These are phyloP conservation scores for Phengaris arion DNA, from an alignment of 2,888 invertebrate species.

Conservation along the genomic window DNA sequence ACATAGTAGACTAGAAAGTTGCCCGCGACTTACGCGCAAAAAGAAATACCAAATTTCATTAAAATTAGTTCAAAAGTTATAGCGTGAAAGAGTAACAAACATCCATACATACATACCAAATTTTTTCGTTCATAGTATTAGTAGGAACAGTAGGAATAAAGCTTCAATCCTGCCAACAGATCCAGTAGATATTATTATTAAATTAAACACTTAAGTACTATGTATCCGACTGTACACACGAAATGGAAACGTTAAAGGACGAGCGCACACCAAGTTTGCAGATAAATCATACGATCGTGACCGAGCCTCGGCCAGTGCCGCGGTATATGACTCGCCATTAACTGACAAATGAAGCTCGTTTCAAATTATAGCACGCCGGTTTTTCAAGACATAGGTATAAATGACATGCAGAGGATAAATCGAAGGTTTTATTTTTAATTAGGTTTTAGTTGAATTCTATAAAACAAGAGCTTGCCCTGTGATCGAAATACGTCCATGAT, in stretches of 20 bases:
- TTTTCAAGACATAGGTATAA: neutral
- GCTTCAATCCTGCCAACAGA: neutral
- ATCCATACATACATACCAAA: neutral
- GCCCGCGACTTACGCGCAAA: no score
- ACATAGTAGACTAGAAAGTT: no score
- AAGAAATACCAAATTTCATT: no score
- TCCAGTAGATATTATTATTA: no score
- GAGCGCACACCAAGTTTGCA: conserved; percentile 46
- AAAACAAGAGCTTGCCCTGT: no score
- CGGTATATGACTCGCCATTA: conserved; percentile 9
- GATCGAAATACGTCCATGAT: no score
- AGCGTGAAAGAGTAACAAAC: no score
- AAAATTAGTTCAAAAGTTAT: no score
- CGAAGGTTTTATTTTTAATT: no score
- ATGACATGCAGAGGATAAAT: no score
- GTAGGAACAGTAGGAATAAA: neutral
- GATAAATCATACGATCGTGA: conserved; percentile 51
- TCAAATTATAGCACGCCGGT: neutral
- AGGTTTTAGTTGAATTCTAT: no score
- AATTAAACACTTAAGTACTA: neutral
- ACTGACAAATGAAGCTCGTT: conserved; percentile 11
- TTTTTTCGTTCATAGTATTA: neutral
- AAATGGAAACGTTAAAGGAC: conserved; percentile 44
- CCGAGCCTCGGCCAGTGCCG: conserved; percentile 36
- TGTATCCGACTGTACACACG: conserved; percentile 34